Base-by-base conservation (phyloP, 1,140 invertebrate genomes). In the Kradibia gibbosae region DNA sequence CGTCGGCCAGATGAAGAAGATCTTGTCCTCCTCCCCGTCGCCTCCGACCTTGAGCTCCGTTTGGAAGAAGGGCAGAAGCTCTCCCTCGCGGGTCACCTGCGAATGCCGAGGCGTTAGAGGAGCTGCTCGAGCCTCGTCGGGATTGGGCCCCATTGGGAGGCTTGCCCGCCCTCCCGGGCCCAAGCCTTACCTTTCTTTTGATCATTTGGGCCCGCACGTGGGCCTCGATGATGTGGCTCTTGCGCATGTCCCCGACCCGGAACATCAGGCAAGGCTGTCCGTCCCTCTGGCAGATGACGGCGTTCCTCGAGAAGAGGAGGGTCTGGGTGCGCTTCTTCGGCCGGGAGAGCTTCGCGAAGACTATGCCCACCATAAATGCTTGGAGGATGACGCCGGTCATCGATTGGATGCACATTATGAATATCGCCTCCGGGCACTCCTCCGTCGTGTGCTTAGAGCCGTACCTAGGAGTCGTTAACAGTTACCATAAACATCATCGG, bases 291-390 rank as follows among this genome's bases (percentile, higher is more conserved):
- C 97, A 98, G 50, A 99, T 95, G 0, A 99, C 97, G 0, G 97
- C 97, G 87, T 98, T 95, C 85, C 96, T 95, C 55, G 98, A 99
- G 91, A 99, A 99, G 83, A 99, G 93, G 1, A 99, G 91, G 0
- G 99, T 99, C 90, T 99, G 96, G 0, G 97, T 98, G 81, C 99
- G 93, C 87, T 99, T 98, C 88, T 99, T 99, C 0, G 99, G 98
- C 25, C 98, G 92, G 13, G 98, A 98, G 93, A 99, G 95, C 91
- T 98, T 99, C n/a, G 97, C 97, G 88, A 99, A 99, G 2, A 99
- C 97, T 55, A 99, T 97, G 67, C 98, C 98, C 4, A 97, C 97
- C 96, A 98, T 94, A 91, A 96, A 96, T 1, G 95, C 95, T 88
- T 96, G 94, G 45, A 98, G 97, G 93, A 99, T 97, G 0, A 99